Percentiles rank a stretch among this genome's conserved stretches.
Conservation (phyloP, 1,140 invertebrate species). For the Tribolium madens region DNA sequence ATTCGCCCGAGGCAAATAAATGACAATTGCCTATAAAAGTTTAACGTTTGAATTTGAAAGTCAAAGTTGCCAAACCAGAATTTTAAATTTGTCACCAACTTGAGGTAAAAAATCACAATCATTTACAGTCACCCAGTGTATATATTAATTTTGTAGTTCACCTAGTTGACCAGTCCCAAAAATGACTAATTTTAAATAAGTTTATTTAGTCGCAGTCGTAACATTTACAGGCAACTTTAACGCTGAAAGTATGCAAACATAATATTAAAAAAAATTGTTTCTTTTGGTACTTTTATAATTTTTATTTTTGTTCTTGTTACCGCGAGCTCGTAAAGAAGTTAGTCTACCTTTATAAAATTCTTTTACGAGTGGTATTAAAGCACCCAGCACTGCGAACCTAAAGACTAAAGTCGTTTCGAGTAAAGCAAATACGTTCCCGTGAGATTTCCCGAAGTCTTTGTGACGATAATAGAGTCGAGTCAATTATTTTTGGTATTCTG, state of each 20-base stretch:
- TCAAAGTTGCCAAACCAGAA: no score
- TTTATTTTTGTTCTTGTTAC: neutral
- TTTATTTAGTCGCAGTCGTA: neutral
- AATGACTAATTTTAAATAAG: no score
- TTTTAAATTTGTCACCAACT: no score
- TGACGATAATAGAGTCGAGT: conserved; percentile 20
- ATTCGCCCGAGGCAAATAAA: no score
- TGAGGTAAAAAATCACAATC: no score
- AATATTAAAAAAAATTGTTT: neutral
- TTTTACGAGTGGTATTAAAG: conserved; percentile 3
- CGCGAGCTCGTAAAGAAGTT: neutral
- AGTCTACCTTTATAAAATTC: conserved; percentile 5
- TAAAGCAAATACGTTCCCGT: neutral
- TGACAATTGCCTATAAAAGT: no score
- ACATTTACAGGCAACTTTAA: no score
- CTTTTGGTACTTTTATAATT: neutral
- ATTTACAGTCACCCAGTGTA: no score
- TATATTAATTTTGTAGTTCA: no score
- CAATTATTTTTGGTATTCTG: conserved; percentile 38
- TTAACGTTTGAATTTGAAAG: no score
- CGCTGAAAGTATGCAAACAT: neutral
- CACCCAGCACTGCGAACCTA: neutral
- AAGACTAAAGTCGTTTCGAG: neutral
- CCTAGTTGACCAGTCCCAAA: no score
- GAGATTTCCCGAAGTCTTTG: neutral